Evolutionary conservation across 2,113 vertebrate genomes (phyloP).

Genomic region (Cottus gobio): DNA sequence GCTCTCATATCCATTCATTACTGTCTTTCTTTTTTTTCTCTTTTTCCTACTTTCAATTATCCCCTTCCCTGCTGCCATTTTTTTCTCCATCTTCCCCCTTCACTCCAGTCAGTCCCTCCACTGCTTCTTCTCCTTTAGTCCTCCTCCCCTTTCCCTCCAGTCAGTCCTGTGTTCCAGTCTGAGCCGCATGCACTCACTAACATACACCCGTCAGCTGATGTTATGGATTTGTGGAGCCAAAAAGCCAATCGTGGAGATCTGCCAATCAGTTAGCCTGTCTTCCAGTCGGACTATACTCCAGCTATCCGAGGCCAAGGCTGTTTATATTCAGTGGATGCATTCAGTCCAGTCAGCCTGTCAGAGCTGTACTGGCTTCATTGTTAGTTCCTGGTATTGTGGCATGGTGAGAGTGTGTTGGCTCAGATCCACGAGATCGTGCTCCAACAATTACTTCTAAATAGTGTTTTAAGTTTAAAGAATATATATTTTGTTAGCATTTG

Average conservation of each 20-base stretch:
- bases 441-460: not conserved
- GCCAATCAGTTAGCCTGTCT: conserved; percentile 17
- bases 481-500: not conserved
- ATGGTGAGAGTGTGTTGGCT: not conserved
- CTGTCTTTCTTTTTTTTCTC: conserved; percentile 17
- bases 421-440: not conserved
- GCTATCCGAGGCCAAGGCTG: not conserved
- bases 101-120: not conserved
- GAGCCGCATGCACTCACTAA: conserved; percentile 15
- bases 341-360: conserved; percentile 9
- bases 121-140: not conserved
- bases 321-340: conserved; percentile 14
- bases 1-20: conserved; percentile 36
- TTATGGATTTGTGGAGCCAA: conserved; percentile 39
- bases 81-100: conserved; percentile 11
- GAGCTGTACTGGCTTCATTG: not conserved
- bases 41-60: conserved; percentile 15
- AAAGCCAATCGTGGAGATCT: not conserved
- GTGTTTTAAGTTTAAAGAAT: not conserved
- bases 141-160: conserved; percentile 1
- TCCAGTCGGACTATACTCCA: conserved; percentile 38
- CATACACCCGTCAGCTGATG: conserved; percentile 1
- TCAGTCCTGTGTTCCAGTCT: conserved; percentile 10
- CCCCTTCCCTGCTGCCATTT: conserved; percentile 1
- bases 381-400: not conserved